These are phyloP conservation scores for Chrosomus eos DNA, from an alignment of 2,797 vertebrate genomes.

Conservation along the genomic window DNA sequence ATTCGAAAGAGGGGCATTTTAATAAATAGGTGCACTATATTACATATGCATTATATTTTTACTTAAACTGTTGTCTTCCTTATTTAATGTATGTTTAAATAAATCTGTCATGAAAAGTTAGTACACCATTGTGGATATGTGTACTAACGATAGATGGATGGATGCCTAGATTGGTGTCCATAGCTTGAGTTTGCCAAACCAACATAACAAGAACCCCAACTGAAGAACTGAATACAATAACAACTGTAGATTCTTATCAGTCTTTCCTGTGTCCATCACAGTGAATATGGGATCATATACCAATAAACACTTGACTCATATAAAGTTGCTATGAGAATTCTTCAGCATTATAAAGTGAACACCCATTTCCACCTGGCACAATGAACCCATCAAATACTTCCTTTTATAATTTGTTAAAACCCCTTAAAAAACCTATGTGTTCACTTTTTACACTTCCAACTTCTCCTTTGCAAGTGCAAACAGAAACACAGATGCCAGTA, in stretches of 20 bases:
- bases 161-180: background rate
- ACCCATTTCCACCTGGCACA: constrained; percentile 9
- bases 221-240: background rate
- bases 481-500: constrained; percentile 16
- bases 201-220: background rate
- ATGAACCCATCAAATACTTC: constrained; percentile 8
- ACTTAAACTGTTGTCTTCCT: background rate
- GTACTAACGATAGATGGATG: background rate
- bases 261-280: constrained; percentile 1
- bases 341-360: constrained; percentile 35
- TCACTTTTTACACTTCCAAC: background rate
- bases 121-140: background rate
- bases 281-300: constrained; percentile 17
- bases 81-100: background rate
- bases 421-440: background rate
- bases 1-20: background rate
- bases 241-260: constrained; percentile 22
- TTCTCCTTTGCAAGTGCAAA: constrained; percentile 6
- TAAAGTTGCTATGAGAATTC: constrained; percentile 36
- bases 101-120: background rate
- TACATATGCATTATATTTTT: background rate
- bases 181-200: background rate
- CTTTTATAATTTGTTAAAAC: background rate
- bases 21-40: background rate
- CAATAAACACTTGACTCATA: constrained; percentile 41